phyloP scores from a whole-genome alignment of 2,888 invertebrate species.

The Tachina fera region DNA sequence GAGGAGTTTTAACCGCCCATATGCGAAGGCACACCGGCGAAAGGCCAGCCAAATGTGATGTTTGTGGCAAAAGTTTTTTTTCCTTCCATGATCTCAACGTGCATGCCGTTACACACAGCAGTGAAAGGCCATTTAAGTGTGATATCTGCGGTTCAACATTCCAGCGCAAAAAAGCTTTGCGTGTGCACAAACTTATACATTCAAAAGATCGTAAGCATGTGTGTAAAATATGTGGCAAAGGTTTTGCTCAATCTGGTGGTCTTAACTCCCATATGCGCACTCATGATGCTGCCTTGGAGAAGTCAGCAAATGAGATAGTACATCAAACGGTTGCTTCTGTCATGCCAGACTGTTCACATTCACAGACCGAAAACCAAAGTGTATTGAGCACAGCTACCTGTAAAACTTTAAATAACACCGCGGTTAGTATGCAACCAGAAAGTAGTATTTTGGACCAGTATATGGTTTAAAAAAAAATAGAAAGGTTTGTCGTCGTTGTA shows the following conservation, averaged over 20 bases:
- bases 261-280: slow-evolving; percentile 80
- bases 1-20: slow-evolving; percentile 79
- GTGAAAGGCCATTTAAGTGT: slow-evolving; percentile 76
- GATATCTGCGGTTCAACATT: slow-evolving; percentile 78
- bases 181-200: slow-evolving; percentile 80
- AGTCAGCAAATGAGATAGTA: slow-evolving; percentile 31
- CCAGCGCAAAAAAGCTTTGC: slow-evolving; percentile 80
- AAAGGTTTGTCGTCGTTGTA: slow-evolving; percentile 7
- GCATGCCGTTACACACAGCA: slow-evolving; percentile 80
- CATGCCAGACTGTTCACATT: slow-evolving; percentile 18
- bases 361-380: slow-evolving; percentile 29
- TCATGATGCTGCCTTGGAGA: slow-evolving; percentile 73
- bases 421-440: slow-evolving; percentile 43
- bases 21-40: slow-evolving; percentile 80
- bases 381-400: background rate
- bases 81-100: slow-evolving; percentile 80
- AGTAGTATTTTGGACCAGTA: slow-evolving; percentile 31
- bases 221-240: slow-evolving; percentile 79
- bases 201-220: slow-evolving; percentile 78
- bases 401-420: slow-evolving; percentile 14
- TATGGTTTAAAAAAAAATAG: slow-evolving; percentile 15
- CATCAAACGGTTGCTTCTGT: background rate
- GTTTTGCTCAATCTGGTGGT: slow-evolving; percentile 80
- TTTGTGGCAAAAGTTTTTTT: slow-evolving; percentile 79
- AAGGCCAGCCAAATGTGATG: slow-evolving; percentile 78